Conservation (phyloP, 1,140 invertebrate genomes). For the Camponotus pennsylvanicus region DNA sequence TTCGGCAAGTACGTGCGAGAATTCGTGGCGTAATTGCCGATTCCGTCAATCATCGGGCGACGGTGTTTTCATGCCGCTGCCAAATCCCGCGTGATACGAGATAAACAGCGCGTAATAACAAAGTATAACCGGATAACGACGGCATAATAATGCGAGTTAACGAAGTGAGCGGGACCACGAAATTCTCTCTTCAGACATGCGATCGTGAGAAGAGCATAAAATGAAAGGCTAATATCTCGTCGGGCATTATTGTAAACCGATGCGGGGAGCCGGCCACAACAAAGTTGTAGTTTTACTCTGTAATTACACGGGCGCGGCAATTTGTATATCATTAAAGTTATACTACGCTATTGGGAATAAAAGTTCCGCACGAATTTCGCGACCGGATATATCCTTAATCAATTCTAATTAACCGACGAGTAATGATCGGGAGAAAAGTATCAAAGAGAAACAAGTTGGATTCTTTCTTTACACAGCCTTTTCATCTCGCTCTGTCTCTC, state of each 20-base stretch:
- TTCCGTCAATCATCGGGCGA: constrained; percentile 74
- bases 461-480: neutral
- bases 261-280: constrained; percentile 37
- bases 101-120: constrained; percentile 72
- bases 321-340: constrained; percentile 58
- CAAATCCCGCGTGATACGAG: constrained; percentile 59
- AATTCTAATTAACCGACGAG: constrained; percentile 51
- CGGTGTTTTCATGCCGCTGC: constrained; percentile 54
- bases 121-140: constrained; percentile 70
- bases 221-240: constrained; percentile 53
- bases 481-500: neutral
- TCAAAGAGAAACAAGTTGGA: neutral
- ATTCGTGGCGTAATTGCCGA: constrained; percentile 73
- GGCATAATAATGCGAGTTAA: constrained; percentile 73
- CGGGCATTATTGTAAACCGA: constrained; percentile 70
- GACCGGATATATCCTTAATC: constrained; percentile 18
- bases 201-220: constrained; percentile 58
- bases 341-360: constrained; percentile 42
- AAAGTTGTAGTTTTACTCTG: constrained; percentile 59
- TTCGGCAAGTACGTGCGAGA: constrained; percentile 77
- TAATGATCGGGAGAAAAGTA: constrained; percentile 23
- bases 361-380: constrained; percentile 16
- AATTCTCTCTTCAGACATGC: constrained; percentile 59
- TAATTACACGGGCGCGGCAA: constrained; percentile 52
- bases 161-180: constrained; percentile 61